phyloP scores from a whole-genome alignment of 2,888 invertebrate genomes.

The Lepetodrilus schrolli region DNA sequence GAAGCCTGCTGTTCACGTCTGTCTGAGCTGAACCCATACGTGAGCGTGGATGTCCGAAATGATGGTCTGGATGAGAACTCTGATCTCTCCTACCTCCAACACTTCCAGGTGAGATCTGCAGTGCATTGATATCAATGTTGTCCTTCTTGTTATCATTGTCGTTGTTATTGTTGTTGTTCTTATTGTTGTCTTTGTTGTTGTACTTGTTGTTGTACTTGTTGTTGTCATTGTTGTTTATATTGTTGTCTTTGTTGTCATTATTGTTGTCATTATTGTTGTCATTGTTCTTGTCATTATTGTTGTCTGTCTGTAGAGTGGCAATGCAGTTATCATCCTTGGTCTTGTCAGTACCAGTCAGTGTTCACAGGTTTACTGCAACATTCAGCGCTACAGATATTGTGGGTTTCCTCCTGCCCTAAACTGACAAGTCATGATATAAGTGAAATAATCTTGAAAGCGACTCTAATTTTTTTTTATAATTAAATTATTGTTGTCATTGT shows the following conservation, averaged over 20 bases:
- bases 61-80: conserved; percentile 51
- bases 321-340: no score
- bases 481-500: not conserved
- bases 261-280: not conserved
- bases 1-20: conserved; percentile 66
- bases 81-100: conserved; percentile 62
- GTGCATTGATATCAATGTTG: conserved; percentile 62
- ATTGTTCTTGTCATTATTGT: not conserved
- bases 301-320: not conserved
- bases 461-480: no score
- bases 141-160: not conserved
- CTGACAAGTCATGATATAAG: no score
- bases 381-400: no score
- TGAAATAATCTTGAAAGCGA: no score
- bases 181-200: not conserved
- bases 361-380: no score
- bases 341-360: no score
- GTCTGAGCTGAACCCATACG: conserved; percentile 74
- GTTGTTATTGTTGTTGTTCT: not conserved
- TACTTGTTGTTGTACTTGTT: not conserved
- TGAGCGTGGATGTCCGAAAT: conserved; percentile 60
- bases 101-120: conserved; percentile 68
- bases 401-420: no score
- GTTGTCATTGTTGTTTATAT: not conserved
- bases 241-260: not conserved